Percentiles rank a stretch among this genome's conserved stretches.
These are phyloP conservation scores for Athalia cordata DNA, from an alignment of 2,888 invertebrate species.

Conservation along the genomic window DNA sequence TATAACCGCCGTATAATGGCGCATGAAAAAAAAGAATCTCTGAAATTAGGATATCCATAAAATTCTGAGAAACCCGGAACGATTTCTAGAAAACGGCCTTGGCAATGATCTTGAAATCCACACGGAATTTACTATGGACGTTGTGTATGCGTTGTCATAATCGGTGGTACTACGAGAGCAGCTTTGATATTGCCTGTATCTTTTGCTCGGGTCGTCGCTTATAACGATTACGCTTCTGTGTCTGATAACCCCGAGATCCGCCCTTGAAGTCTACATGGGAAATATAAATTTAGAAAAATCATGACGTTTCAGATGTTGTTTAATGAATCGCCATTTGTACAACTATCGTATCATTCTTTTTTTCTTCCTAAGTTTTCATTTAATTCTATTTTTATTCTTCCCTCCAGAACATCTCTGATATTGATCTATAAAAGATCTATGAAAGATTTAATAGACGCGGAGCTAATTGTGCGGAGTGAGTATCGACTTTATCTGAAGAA, in stretches of 20 bases:
- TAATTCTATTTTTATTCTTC: too few species aligned
- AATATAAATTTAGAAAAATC: conserved; percentile 1
- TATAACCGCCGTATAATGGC: too few species aligned
- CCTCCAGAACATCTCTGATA: too few species aligned
- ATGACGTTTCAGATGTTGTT: not conserved
- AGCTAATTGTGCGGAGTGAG: too few species aligned
- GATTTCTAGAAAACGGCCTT: conserved; percentile 17
- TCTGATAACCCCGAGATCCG: conserved; percentile 2
- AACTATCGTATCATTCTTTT: not conserved
- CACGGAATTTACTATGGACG: not conserved
- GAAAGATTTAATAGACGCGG: too few species aligned
- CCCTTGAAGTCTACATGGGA: not conserved
- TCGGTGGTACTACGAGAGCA: not conserved
- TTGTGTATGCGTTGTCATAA: not conserved
- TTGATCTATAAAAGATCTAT: too few species aligned
- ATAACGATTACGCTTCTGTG: not conserved
- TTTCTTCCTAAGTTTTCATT: not conserved
- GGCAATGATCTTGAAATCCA: conserved; percentile 33
- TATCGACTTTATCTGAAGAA: too few species aligned
- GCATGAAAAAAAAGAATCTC: too few species aligned
- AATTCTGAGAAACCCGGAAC: not conserved
- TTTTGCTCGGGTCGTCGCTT: conserved; percentile 1
- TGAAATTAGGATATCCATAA: not conserved
- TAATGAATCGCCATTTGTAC: not conserved
- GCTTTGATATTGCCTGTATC: conserved; percentile 8